Base-by-base conservation (phyloP, 2,113 vertebrate genomes). In the Pseudorectes ferrugineus region DNA sequence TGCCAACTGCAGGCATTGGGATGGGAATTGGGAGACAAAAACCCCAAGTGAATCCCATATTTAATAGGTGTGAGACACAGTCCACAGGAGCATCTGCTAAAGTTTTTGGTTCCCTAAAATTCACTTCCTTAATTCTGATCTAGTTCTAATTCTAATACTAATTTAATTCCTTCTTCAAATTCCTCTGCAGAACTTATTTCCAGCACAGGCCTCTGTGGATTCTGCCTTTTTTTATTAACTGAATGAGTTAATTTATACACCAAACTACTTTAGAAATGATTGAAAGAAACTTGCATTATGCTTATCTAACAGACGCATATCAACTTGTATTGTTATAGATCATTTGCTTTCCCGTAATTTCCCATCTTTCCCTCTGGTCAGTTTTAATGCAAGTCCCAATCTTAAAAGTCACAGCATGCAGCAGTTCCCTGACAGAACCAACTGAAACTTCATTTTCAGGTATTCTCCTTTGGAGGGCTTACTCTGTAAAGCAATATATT, bases 221-320 rank as follows among this genome's bases (percentile, higher is more conserved):
- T 94, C 75, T 83, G 45, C 52, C 73, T 86, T 88, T 90, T 87
- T 84, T 43, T 84, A 75, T 88, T 80, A 91, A 81, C 76, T 42
- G 86, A 92, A 84, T 51, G 68, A 93, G 86, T 95, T 93, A 85
- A 93, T 93, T 96, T 89, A 77, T 86, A 89, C 48, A 84, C 55
- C 65, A 92, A 95, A 92, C 65, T 91, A 68, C 77, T 93, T 93
- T 67, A 81, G 80, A 91, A 96, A 95, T 81, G 22, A 89, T 55
- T 91, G 91, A 91, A 95, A 87, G 73, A 92, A 87, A 61, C 86
- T 87, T 87, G 66, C 52, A 89, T 86, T 96, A 84, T 89, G 80
- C 73, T 85, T 96, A 85, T 89, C 93, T 95, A 92, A 89, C 45
- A 78, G 61, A 81, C 91, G 59, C 73, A 28, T 93, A 95, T 85